These are phyloP conservation scores for Sogatella furcifera DNA, from an alignment of 1,140 invertebrate species.

Conservation along the genomic window DNA sequence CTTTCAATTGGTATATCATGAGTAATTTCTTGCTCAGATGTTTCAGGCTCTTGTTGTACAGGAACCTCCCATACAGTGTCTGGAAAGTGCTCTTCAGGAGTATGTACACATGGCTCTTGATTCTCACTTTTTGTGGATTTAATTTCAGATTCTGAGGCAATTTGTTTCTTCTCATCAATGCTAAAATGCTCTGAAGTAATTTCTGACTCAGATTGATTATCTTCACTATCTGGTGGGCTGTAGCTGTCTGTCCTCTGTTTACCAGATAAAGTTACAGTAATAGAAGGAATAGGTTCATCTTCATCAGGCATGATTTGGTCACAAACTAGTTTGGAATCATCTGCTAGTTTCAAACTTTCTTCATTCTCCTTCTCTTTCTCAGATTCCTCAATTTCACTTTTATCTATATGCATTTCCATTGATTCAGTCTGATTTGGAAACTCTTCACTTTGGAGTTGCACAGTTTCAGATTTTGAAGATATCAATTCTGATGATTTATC, in stretches of 20 bases:
- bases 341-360: constrained; percentile 28
- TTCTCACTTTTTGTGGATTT: neutral
- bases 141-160: neutral
- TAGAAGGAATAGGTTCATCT: constrained; percentile 19
- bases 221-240: constrained; percentile 41
- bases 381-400: constrained; percentile 38
- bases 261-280: constrained; percentile 18
- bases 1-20: constrained; percentile 29
- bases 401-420: constrained; percentile 39
- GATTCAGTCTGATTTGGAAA: constrained; percentile 32
- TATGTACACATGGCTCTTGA: constrained; percentile 29
- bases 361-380: constrained; percentile 35
- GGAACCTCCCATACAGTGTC: constrained; percentile 53
- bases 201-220: constrained; percentile 43
- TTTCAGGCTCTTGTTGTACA: constrained; percentile 37
- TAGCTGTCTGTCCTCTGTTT: constrained; percentile 25
- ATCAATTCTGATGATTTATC: neutral
- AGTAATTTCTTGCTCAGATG: constrained; percentile 22
- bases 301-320: constrained; percentile 11
- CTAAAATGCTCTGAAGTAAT: constrained; percentile 33
- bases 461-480: constrained; percentile 17
- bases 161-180: constrained; percentile 6
- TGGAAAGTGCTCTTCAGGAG: constrained; percentile 43
- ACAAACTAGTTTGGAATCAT: constrained; percentile 13
- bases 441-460: constrained; percentile 29